These are phyloP conservation scores for Drosophila punjabiensis DNA, from an alignment of 1,140 invertebrate genomes.

Conservation along the genomic window DNA sequence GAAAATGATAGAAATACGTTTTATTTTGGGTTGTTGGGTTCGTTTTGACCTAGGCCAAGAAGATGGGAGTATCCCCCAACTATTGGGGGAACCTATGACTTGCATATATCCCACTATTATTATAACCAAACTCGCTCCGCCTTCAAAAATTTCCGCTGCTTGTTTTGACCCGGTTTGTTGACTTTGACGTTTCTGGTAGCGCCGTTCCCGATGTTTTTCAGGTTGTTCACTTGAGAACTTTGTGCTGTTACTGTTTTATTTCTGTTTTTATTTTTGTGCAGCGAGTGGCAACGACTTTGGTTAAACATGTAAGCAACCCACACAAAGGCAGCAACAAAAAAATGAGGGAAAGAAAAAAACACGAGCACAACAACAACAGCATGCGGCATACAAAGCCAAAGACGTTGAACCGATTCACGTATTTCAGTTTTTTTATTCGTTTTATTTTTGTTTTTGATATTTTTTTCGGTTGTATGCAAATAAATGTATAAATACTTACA, in stretches of 20 bases:
- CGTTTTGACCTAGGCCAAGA: constrained; percentile 27
- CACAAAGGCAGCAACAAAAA: constrained; percentile 36
- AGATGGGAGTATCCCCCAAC: background rate
- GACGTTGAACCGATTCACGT: constrained; percentile 66
- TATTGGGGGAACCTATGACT: constrained; percentile 5
- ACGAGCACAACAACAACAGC: constrained; percentile 35
- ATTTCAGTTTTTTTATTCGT: constrained; percentile 35
- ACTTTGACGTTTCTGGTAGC: constrained; percentile 49
- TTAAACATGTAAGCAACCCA: constrained; percentile 38
- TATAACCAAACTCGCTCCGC: constrained; percentile 11
- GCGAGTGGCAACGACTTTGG: constrained; percentile 58
- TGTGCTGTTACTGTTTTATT: constrained; percentile 44
- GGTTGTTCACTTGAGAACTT: constrained; percentile 66
- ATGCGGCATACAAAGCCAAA: constrained; percentile 52
- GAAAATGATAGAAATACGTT: constrained; percentile 5
- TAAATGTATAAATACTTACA: constrained; percentile 22
- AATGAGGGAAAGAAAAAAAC: constrained; percentile 22
- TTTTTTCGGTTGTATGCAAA: constrained; percentile 24
- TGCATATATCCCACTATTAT: constrained; percentile 5
- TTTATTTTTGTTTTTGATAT: constrained; percentile 11
- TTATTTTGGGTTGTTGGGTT: too few species aligned
- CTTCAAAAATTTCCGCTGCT: constrained; percentile 37
- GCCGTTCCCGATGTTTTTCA: constrained; percentile 34
- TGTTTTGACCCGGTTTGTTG: constrained; percentile 48
- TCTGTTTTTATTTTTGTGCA: constrained; percentile 38